Percentiles rank a stretch among this genome's conserved stretches.
Conservation (phyloP, 2,888 invertebrate species). For the Dicroscelio sp. region DNA sequence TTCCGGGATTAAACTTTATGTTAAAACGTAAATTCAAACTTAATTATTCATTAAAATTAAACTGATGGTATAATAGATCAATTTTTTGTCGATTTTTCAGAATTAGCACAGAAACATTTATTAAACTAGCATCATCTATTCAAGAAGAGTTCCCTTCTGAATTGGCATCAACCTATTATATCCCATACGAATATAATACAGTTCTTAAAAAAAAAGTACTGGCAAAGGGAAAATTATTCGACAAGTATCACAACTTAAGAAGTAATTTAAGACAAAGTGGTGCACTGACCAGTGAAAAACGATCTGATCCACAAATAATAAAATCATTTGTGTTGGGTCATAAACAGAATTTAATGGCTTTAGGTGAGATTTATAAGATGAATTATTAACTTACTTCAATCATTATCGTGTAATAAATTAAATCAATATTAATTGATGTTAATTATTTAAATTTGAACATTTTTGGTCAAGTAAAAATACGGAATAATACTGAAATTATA, state of each 20-base stretch:
- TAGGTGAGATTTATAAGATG: not conserved
- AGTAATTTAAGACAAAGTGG: not conserved
- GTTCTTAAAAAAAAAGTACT: not conserved
- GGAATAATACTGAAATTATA: too few relatives aligned
- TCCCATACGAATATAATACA: constrained; percentile 17
- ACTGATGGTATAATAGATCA: too few relatives aligned
- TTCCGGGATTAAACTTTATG: too few relatives aligned
- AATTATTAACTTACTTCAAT: too few relatives aligned
- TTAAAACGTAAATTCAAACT: too few relatives aligned
- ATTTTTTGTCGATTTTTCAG: too few relatives aligned
- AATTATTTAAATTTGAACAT: not conserved
- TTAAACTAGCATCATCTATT: not conserved
- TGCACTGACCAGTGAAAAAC: not conserved
- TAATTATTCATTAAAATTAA: too few relatives aligned
- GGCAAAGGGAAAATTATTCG: constrained; percentile 36
- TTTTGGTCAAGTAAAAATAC: too few relatives aligned
- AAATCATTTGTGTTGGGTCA: not conserved
- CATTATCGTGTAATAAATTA: too few relatives aligned
- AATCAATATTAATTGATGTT: too few relatives aligned
- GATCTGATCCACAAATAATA: not conserved
- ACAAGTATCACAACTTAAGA: constrained; percentile 11
- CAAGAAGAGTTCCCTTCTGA: not conserved
- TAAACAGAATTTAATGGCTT: not conserved
- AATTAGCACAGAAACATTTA: not conserved
- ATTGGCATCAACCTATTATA: constrained; percentile 1